Percentiles rank a stretch among this genome's conserved stretches.
Evolutionary conservation across 2,888 invertebrate genomes (phyloP).

Genomic region (Agriopis aurantiaria): DNA sequence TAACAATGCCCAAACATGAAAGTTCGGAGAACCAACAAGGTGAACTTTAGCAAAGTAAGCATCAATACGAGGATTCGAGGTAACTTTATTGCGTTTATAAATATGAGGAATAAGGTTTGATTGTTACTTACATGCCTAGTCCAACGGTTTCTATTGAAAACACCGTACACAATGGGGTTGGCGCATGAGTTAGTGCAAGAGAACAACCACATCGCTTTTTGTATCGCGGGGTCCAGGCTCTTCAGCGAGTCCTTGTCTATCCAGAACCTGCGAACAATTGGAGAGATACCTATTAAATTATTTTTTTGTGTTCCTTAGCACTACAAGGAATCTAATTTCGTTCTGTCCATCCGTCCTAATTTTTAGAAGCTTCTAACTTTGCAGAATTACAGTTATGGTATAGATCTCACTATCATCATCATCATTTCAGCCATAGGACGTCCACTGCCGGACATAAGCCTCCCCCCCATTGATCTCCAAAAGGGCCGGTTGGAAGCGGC

Average conservation of each 20-base stretch:
- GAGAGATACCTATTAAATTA: not conserved
- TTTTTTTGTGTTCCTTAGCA: too few relatives aligned
- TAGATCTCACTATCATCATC: too few relatives aligned
- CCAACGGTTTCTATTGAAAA: conserved; percentile 91
- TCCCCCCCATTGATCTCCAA: too few relatives aligned
- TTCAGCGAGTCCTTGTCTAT: conserved; percentile 90
- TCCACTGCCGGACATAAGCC: too few relatives aligned
- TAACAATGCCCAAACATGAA: too few relatives aligned
- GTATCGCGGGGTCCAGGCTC: conserved; percentile 89
- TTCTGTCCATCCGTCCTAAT: not conserved
- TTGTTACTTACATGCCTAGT: conserved; percentile 69
- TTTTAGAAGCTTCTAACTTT: not conserved
- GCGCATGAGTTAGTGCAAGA: conserved; percentile 98
- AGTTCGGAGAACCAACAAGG: too few relatives aligned
- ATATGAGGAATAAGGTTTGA: not conserved
- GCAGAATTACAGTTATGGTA: too few relatives aligned
- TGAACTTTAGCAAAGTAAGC: not conserved
- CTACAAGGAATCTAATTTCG: too few relatives aligned
- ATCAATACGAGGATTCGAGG: not conserved
- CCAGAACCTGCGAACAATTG: conserved; percentile 89
- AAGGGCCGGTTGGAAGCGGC: too few relatives aligned
- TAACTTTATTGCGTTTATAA: too few relatives aligned
- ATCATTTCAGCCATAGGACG: too few relatives aligned
- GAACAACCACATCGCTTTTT: conserved; percentile 95
- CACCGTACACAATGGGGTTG: conserved; percentile 98